These are phyloP conservation scores for Sigmodon hispidus DNA, from an alignment of 2,113 vertebrate genomes.

Conservation along the genomic window DNA sequence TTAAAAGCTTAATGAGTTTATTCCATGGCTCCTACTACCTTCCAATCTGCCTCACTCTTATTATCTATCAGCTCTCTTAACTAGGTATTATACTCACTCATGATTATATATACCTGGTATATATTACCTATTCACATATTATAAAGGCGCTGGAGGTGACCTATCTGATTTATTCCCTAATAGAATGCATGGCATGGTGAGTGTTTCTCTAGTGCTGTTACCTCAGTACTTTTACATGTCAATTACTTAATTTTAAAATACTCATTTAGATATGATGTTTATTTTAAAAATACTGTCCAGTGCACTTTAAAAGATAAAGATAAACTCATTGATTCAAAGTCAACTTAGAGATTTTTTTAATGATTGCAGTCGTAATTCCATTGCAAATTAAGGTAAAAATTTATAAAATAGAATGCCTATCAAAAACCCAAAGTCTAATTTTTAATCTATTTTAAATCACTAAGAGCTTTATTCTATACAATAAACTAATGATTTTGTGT, in stretches of 20 bases:
- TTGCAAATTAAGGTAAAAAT: not conserved
- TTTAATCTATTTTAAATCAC: conserved; percentile 34
- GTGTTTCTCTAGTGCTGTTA: not conserved
- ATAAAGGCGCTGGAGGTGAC: not conserved
- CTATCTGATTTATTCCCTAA: not conserved
- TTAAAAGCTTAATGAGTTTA: not conserved
- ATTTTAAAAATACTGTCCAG: not conserved
- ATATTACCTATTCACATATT: not conserved
- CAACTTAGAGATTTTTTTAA: not conserved
- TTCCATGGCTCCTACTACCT: not conserved
- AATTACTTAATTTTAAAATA: not conserved
- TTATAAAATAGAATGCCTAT: not conserved
- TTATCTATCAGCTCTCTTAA: not conserved
- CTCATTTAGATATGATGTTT: not conserved
- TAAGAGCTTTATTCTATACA: not conserved
- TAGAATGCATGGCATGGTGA: not conserved
- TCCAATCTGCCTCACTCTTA: not conserved
- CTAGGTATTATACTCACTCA: not conserved
- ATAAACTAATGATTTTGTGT: not conserved
- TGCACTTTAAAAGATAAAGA: conserved; percentile 2
- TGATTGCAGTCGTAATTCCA: not conserved
- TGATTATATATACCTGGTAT: not conserved
- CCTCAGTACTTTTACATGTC: not conserved
- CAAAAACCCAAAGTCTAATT: not conserved
- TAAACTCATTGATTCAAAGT: not conserved